phyloP scores from a whole-genome alignment of 2,888 invertebrate species.

The Pristionchus exspectatus region DNA sequence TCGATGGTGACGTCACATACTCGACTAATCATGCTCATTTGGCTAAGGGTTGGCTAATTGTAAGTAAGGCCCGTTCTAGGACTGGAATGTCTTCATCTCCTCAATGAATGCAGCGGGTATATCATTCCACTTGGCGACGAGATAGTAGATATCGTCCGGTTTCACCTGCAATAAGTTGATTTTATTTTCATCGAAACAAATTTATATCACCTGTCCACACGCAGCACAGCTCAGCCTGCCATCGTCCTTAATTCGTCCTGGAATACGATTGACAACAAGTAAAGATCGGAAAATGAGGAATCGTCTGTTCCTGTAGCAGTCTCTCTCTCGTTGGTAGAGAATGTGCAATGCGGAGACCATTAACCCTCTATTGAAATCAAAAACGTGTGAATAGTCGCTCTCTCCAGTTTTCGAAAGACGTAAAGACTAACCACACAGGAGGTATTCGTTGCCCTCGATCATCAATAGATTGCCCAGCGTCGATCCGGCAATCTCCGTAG shows the following conservation, averaged over 20 bases:
- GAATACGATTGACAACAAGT: background rate
- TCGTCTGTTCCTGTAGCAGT: no score
- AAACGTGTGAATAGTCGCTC: background rate
- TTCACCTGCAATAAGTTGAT: background rate
- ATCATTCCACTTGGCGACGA: background rate
- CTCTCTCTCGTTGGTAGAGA: background rate
- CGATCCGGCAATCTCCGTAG: background rate
- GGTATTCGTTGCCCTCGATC: slow-evolving; percentile 8
- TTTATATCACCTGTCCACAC: background rate
- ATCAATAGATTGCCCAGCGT: background rate
- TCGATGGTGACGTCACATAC: no score
- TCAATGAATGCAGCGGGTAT: background rate
- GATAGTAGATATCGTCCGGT: background rate
- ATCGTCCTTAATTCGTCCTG: background rate
- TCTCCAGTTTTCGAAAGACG: no score
- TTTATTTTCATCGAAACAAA: no score
- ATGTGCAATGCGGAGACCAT: background rate
- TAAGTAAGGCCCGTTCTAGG: no score
- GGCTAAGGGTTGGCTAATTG: no score
- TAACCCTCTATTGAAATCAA: no score
- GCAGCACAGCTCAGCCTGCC: background rate
- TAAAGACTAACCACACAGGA: background rate
- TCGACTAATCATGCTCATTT: no score
- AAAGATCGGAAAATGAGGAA: no score
- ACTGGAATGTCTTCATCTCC: background rate